phyloP scores from a whole-genome alignment of 2,888 invertebrate genomes.

The Anoplius nigerrimus region DNA sequence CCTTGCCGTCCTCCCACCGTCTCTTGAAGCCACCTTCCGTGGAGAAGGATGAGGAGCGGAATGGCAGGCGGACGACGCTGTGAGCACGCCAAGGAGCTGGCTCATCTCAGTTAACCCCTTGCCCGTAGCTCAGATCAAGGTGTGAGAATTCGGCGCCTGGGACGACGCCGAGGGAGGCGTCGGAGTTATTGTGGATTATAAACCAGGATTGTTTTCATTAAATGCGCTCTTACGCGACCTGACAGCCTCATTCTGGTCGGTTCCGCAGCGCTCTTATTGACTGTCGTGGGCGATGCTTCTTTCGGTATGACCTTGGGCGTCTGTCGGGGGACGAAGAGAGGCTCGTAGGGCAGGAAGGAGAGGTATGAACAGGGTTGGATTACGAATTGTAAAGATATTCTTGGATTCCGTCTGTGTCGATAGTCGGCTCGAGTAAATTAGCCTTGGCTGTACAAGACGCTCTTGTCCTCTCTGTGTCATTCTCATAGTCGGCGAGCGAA shows the following conservation, averaged over 20 bases:
- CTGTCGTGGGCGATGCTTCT: slow-evolving; percentile 33
- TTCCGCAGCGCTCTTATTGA: slow-evolving; percentile 41
- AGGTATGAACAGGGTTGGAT: no score
- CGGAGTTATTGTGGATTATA: slow-evolving; percentile 66
- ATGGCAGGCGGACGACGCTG: not conserved
- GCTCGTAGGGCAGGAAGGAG: no score
- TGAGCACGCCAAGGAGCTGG: slow-evolving; percentile 9
- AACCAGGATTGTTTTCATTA: slow-evolving; percentile 71
- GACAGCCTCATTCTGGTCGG: not conserved
- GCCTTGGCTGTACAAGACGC: no score
- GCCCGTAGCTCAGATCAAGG: slow-evolving; percentile 36
- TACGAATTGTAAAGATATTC: no score
- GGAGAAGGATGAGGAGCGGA: not conserved
- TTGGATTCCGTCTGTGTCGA: no score
- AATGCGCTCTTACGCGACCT: slow-evolving; percentile 22
- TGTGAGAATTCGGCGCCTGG: slow-evolving; percentile 48
- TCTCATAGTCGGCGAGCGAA: no score
- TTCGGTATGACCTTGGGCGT: no score
- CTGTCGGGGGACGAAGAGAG: no score
- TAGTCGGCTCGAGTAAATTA: no score
- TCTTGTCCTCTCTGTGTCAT: slow-evolving; percentile 9
- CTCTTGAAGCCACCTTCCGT: no score
- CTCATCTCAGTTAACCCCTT: slow-evolving; percentile 16
- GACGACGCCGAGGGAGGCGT: slow-evolving; percentile 8
- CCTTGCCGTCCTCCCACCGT: not conserved